Evolutionary conservation across 2,113 vertebrate genomes (phyloP).

Genomic region (Ancistrus triradiatus): DNA sequence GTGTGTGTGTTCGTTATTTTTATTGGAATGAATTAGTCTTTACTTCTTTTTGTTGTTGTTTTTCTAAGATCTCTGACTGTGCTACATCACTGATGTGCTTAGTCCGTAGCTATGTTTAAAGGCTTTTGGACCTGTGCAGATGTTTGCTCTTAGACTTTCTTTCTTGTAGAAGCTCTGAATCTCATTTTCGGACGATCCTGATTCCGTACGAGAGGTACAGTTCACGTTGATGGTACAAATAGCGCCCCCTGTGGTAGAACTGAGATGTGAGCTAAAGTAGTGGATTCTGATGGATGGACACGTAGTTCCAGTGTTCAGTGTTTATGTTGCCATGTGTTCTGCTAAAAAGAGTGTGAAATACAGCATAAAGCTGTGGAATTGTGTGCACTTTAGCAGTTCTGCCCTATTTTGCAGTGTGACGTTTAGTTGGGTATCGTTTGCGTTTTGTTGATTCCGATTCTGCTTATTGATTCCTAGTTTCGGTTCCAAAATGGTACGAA

Average conservation of each 20-base stretch:
- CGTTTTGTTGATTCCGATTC: too few relatives aligned
- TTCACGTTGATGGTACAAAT: not conserved
- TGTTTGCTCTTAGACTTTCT: not conserved
- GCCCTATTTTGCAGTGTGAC: too few relatives aligned
- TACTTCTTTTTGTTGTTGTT: not conserved
- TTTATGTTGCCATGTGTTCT: too few relatives aligned
- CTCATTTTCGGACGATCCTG: not conserved
- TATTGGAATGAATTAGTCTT: not conserved
- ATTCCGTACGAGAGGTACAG: constrained; percentile 13
- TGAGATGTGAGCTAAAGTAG: not conserved
- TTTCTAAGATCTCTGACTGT: not conserved
- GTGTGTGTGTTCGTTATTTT: not conserved
- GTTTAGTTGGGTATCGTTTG: too few relatives aligned
- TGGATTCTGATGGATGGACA: not conserved
- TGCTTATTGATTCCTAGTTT: too few relatives aligned
- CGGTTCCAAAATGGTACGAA: too few relatives aligned
- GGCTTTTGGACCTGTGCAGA: not conserved
- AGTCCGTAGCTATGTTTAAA: not conserved
- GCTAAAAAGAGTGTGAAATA: too few relatives aligned
- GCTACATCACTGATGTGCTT: not conserved
- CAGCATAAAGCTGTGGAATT: not conserved
- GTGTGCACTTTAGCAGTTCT: not conserved
- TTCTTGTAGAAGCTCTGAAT: not conserved
- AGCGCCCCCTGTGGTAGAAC: not conserved
- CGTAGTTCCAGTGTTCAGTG: too few relatives aligned